These are phyloP conservation scores for Remorina albescens DNA, from an alignment of 2,797 vertebrate genomes.

Conservation along the genomic window DNA sequence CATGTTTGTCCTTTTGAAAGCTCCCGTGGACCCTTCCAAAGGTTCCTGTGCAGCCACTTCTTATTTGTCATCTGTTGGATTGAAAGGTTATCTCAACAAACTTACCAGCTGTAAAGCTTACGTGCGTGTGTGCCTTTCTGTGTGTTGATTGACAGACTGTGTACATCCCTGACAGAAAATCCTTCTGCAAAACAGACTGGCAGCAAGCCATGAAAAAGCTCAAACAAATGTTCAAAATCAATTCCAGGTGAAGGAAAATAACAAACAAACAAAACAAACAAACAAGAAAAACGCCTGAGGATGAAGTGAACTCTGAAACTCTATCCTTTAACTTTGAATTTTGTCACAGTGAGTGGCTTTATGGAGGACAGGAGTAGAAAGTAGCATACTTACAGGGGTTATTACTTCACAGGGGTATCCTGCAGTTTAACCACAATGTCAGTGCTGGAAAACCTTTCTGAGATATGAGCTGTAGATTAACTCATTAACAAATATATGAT, in stretches of 20 bases:
- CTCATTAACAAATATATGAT: neutral
- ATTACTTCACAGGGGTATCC: neutral
- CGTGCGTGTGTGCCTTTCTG: neutral
- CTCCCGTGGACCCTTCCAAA: conserved; percentile 37
- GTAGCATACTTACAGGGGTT: neutral
- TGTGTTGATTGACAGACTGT: conserved; percentile 8
- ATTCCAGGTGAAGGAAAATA: too few relatives aligned
- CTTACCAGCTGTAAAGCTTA: conserved; percentile 16
- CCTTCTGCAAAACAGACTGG: conserved; percentile 19
- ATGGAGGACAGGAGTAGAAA: neutral
- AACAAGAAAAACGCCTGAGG: too few relatives aligned
- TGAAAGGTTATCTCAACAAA: conserved; percentile 28
- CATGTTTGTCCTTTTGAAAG: conserved; percentile 1
- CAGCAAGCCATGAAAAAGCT: neutral
- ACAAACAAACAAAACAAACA: too few relatives aligned
- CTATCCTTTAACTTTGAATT: too few relatives aligned
- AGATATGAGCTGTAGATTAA: neutral
- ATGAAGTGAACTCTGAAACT: neutral
- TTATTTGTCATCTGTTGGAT: conserved; percentile 30
- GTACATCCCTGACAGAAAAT: conserved; percentile 1
- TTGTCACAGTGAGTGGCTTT: neutral
- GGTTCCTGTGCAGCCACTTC: conserved; percentile 31
- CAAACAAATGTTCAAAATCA: too few relatives aligned
- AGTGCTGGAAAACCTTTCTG: neutral
- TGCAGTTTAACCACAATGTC: neutral